Base-by-base conservation (phyloP, 2,888 invertebrate genomes). In the Calliopum simillimum region DNA sequence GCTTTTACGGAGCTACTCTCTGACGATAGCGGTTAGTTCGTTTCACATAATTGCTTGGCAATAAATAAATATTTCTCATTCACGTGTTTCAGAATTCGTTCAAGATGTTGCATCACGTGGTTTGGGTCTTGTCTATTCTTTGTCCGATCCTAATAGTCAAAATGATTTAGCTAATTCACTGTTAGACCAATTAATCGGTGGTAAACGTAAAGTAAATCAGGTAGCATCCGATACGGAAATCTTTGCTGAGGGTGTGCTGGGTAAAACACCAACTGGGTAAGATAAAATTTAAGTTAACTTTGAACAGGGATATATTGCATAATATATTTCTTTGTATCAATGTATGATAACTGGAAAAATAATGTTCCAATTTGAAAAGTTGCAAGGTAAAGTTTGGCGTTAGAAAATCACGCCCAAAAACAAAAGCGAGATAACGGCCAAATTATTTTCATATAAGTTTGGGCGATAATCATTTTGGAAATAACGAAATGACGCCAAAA, bases 71-170 rank as follows among this genome's bases (percentile, higher is more conserved):
- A 21, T 51, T 53, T 21, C 43, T 23, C 16, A 63, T 13, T 49
- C 23, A 69, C 68, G 14, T 62, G 49, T 78, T 83, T 65, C 82
- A 96, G 97, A 97, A 80, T 92, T 97, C 77, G 94, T 97, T 0
- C 97, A 97, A 88, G 97, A 97, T 84, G 93, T 96, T 2, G 95
- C 97, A 1, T 94, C 96, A 14, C 96, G 97, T 84, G 97, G 96
- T 12, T 88, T 98, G 23, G 95, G 95, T 67, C 87, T 97, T 2
- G 93, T 97, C 8, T 97, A 96, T 82, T 93, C 94, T 78, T 91
- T 91, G 69, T 95, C 94, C 0, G 91, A 91, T 72, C 90, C 91
- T 66, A 90, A 89, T 73, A 90, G 91, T 78, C 91, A 91, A 79
- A 89, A 91, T 72, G 89, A 90, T 71, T 87, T 97, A 61, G 92